Evolutionary conservation across 2,797 vertebrate genomes (phyloP).

Genomic region (Helarctos malayanus): DNA sequence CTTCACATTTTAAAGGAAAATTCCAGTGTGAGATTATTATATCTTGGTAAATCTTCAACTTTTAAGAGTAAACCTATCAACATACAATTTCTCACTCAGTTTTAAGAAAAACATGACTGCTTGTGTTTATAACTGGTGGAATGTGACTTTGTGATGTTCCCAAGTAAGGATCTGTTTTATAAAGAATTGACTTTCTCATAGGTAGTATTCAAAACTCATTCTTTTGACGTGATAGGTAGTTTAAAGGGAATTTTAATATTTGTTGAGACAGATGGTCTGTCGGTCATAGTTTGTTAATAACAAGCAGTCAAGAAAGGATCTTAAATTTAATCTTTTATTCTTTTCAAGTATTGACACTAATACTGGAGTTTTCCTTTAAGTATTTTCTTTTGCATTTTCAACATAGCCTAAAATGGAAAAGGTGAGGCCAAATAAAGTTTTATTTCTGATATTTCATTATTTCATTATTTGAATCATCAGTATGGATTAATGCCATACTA

Average conservation of each 20-base stretch:
- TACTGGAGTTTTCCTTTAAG: constrained; percentile 75
- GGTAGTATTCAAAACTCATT: constrained; percentile 37
- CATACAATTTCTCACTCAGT: background rate
- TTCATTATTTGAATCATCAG: constrained; percentile 56
- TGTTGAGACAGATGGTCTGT: background rate
- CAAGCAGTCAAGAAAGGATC: constrained; percentile 54
- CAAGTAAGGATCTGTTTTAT: constrained; percentile 55
- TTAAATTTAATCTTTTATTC: constrained; percentile 60
- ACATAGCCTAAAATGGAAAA: constrained; percentile 56
- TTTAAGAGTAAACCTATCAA: constrained; percentile 50
- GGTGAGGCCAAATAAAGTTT: constrained; percentile 58
- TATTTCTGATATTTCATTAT: constrained; percentile 42
- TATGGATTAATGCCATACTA: constrained; percentile 27
- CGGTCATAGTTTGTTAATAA: constrained; percentile 30
- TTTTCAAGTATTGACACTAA: constrained; percentile 27
- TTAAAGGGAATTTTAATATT: constrained; percentile 55
- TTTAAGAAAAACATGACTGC: constrained; percentile 56
- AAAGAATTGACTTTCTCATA: constrained; percentile 48
- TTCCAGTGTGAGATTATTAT: constrained; percentile 65
- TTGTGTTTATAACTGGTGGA: constrained; percentile 46
- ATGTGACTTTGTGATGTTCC: constrained; percentile 40
- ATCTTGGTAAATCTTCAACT: constrained; percentile 39
- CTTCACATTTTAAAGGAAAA: constrained; percentile 73
- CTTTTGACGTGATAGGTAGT: background rate
- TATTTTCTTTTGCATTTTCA: constrained; percentile 69